Percentiles rank a stretch among this genome's conserved stretches.
phyloP scores from a whole-genome alignment of 2,113 vertebrate genomes.

The Rallus limicola region DNA sequence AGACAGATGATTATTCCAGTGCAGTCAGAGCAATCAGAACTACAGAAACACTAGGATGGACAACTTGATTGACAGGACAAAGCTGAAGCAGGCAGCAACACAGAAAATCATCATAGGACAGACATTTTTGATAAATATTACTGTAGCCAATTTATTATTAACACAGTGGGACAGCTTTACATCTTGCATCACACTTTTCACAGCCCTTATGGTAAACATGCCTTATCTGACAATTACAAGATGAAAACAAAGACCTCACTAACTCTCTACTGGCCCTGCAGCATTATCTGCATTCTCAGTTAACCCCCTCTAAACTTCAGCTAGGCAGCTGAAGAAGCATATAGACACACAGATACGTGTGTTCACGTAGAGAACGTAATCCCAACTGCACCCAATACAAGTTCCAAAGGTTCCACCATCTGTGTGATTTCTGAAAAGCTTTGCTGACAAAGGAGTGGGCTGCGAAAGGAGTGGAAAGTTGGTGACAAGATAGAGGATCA shows the following conservation, averaged over 20 bases:
- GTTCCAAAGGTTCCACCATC: neutral
- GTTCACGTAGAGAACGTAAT: neutral
- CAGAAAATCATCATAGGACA: conserved; percentile 49
- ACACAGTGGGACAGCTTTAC: conserved; percentile 65
- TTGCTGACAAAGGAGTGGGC: neutral
- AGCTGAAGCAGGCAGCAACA: conserved; percentile 11
- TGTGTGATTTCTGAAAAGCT: neutral
- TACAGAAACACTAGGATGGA: neutral
- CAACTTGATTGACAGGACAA: conserved; percentile 49
- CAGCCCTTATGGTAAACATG: conserved; percentile 67
- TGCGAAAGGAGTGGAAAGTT: neutral
- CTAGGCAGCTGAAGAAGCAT: neutral
- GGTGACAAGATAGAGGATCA: neutral
- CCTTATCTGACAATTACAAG: conserved; percentile 61
- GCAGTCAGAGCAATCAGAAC: neutral
- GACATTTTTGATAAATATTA: conserved; percentile 53
- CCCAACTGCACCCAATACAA: rapidly evolving
- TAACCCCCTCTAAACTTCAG: conserved; percentile 38
- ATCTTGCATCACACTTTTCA: conserved; percentile 59
- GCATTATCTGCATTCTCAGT: neutral
- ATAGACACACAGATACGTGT: rapidly evolving
- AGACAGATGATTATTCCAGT: neutral
- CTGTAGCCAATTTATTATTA: conserved; percentile 60
- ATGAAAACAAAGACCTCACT: conserved; percentile 65
- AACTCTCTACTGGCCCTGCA: conserved; percentile 43